phyloP scores from a whole-genome alignment of 2,113 vertebrate genomes.

The Cyanoliseus patagonus region DNA sequence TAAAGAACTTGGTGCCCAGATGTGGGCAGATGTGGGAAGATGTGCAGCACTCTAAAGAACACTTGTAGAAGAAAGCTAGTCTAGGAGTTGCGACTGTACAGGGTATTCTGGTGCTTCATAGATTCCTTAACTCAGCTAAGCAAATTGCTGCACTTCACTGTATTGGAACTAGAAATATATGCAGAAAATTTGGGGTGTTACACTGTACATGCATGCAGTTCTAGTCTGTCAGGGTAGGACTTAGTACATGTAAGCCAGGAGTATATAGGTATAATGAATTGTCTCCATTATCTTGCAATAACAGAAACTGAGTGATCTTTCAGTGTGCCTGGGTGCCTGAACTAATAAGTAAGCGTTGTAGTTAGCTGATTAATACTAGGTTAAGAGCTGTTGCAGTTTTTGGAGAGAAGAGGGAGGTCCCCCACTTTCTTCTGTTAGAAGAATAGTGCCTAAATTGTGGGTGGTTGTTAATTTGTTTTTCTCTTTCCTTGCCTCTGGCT shows the following conservation, averaged over 20 bases:
- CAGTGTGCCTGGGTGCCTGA: background rate
- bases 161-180: background rate
- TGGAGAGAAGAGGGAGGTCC: background rate
- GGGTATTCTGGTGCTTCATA: background rate
- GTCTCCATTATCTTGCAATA: background rate
- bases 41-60: background rate
- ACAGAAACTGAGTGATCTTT: background rate
- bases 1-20: background rate
- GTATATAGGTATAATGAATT: background rate
- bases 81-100: background rate
- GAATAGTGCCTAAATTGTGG: background rate
- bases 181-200: background rate
- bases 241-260: background rate
- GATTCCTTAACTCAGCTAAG: background rate
- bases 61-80: background rate
- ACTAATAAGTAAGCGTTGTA: background rate
- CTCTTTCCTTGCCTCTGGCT: background rate
- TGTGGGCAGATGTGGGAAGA: background rate
- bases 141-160: background rate
- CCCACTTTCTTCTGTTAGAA: background rate
- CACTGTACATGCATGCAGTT: background rate
- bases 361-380: background rate
- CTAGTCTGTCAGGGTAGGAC: background rate
- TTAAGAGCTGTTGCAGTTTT: background rate
- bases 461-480: background rate